Base-by-base conservation (phyloP, 2,797 vertebrate genomes). In the Tenualosa ilisha region DNA sequence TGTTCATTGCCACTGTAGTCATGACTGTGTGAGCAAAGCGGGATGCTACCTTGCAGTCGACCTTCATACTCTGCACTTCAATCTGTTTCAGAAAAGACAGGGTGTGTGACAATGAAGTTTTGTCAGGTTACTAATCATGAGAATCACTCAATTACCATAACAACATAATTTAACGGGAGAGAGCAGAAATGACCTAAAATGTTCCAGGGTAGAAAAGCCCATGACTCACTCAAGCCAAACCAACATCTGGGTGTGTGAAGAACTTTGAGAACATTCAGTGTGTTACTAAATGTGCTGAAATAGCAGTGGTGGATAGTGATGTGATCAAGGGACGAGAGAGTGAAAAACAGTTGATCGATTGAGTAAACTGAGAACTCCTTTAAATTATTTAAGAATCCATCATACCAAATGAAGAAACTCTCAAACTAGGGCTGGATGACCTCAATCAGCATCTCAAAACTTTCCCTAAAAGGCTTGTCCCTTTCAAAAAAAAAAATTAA, bases 11-110 rank as follows among this genome's bases (percentile, higher is more conserved):
- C 88, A 87, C 93, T 51, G 97, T 97, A 89, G 96, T 98, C 93
- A 98, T 96, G 89, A 97, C 92, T 0, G 96, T 97, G 93, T 94
- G 97, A 26, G 97, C 96, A 5, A 98, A 99, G 49, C 97, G 93
- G 83, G 97, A 98, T 0, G 92, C 96, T 81, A 99, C 93, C 88
- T 95, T 96, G 90, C 96, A 97, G 82, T 96, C 93, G 91, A 98
- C 94, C 68, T 92, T 96, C 89, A 98, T 90, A 59, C 94, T 97
- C 86, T 91, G 90, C 86, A 96, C 90, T 43, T 93, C 92, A 53
- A 94, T 89, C 96, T 97, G 72, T 75, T 40, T 13, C 68, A 79
- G 1, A 79, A 46, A 46, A 43, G 43, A 43, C 15, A 20, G 31
- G 12, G 68, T 37, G 68, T 75, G 68, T 43, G 15, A 43, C 31